Base-by-base conservation (phyloP, 1,140 invertebrate species). In the Phymorhynchus buccinoides region DNA sequence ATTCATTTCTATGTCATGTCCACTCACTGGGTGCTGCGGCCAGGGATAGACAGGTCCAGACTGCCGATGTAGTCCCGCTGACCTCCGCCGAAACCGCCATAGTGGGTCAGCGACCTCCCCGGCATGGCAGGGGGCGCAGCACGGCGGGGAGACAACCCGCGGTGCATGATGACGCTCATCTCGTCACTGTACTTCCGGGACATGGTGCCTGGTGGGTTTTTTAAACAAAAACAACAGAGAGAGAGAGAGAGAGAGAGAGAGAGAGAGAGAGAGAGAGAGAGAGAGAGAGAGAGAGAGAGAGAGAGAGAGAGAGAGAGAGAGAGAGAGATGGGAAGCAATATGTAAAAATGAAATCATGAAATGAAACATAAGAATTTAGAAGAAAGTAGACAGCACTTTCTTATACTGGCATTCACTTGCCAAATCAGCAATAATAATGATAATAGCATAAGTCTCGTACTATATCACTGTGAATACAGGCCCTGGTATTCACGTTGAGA, bases 81-180 rank as follows among this genome's bases (percentile, higher is more conserved):
- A 7, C 44, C 30, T 27, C 56, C 56, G 3, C 42, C n/a, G 30
- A 73, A 73, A 32, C 71, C 71, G 14, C 7, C 56, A 48, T 44
- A 52, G 6, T 52, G 79, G 7, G 79, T 52, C 42, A 56, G 6
- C 4, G 79, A 56, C 42, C 79, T 27, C n/a, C 79, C 79, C 27
- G 79, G 79, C 79, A 80, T 80, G n/a, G 32, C 32, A 48, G 79
- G 79, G 44, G 79, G 79, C 32, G 79, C 41, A 27, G 79, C 79
- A 14, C 79, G 41, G 79, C 79, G 79, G 39, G 79, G 79, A 37
- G 79, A 80, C 42, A 80, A 27, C 79, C 79, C 79, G 27, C 79
- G 41, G 79, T 52, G 42, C 79, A 80, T 80, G 79, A 80, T 52
- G 78, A 80, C n/a, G 56, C n/a, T 62, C 56, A 16, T 62, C 56